Conservation (phyloP, 2,888 invertebrate species). For the Drosophila meridionalis region DNA sequence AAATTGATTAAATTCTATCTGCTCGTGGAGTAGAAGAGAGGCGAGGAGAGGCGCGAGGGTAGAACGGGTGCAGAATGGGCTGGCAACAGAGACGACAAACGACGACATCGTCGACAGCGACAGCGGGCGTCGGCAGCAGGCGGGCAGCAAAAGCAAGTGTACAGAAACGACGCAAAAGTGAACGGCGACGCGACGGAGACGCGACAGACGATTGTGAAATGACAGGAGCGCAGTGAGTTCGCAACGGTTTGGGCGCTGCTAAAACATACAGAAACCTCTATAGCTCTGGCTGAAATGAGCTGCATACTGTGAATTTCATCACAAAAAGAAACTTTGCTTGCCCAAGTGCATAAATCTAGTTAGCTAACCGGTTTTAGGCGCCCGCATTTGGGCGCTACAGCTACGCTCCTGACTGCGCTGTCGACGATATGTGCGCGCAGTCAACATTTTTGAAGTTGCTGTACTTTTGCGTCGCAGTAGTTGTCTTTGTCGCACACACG, state of each 20-base stretch:
- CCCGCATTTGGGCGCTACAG: constrained; percentile 42
- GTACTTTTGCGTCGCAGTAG: constrained; percentile 81
- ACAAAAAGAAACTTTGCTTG: not conserved
- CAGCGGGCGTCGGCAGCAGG: constrained; percentile 66
- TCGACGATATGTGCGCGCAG: constrained; percentile 65
- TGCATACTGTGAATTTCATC: not conserved
- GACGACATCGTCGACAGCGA: constrained; percentile 48
- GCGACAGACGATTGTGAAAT: constrained; percentile 71
- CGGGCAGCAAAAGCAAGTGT: constrained; percentile 70
- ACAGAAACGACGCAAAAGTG: constrained; percentile 79
- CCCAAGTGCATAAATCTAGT: no score
- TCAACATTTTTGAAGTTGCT: constrained; percentile 79
- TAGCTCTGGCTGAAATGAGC: no score
- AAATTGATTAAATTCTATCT: constrained; percentile 65
- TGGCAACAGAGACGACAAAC: constrained; percentile 62
- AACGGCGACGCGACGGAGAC: constrained; percentile 77
- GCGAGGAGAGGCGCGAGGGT: not conserved
- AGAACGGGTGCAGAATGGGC: constrained; percentile 35
- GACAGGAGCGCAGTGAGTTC: constrained; percentile 53
- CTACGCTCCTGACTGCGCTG: constrained; percentile 46
- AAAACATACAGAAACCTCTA: not conserved
- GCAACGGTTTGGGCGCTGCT: not conserved
- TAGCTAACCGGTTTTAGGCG: constrained; percentile 7
- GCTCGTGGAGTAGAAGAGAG: constrained; percentile 21
- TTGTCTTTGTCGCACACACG: constrained; percentile 75